Conservation (phyloP, 2,888 invertebrate species). For the Acleris literana region DNA sequence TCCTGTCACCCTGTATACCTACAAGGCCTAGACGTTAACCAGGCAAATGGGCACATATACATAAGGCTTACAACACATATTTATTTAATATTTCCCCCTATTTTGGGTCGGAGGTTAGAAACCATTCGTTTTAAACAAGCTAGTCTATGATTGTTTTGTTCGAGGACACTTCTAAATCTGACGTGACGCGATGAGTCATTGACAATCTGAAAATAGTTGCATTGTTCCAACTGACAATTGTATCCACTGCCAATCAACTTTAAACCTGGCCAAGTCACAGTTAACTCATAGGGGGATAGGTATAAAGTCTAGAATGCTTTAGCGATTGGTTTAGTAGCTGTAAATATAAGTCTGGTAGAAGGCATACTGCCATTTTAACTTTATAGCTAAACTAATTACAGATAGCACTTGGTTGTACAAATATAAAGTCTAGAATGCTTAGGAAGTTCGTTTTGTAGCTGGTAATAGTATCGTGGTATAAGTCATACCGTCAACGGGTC, state of each 20-base stretch:
- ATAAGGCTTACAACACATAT: too few relatives aligned
- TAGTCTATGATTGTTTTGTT: conserved; percentile 14
- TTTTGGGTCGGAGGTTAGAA: neutral
- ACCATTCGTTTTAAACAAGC: neutral
- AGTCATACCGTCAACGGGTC: conserved; percentile 15
- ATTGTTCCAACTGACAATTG: conserved; percentile 49
- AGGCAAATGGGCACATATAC: too few relatives aligned
- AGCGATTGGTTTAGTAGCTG: neutral
- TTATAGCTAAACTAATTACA: neutral
- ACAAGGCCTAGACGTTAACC: too few relatives aligned
- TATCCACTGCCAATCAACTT: conserved; percentile 3
- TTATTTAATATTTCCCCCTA: too few relatives aligned
- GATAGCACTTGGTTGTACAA: neutral
- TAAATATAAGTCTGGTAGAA: conserved; percentile 7
- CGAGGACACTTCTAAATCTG: conserved; percentile 43
- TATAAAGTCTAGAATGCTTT: conserved; percentile 5
- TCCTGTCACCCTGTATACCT: too few relatives aligned
- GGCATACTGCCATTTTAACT: conserved; percentile 12
- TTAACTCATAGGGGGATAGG: neutral
- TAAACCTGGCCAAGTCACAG: neutral
- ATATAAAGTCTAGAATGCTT: too few relatives aligned
- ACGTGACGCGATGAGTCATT: conserved; percentile 56
- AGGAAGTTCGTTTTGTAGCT: neutral
- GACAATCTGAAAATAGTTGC: conserved; percentile 57
- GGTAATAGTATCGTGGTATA: conserved; percentile 3